Evolutionary conservation across 2,888 invertebrate species (phyloP), one percentile per base, ranked within the genome.

Genomic region (Trissoscelio sp.): DNA sequence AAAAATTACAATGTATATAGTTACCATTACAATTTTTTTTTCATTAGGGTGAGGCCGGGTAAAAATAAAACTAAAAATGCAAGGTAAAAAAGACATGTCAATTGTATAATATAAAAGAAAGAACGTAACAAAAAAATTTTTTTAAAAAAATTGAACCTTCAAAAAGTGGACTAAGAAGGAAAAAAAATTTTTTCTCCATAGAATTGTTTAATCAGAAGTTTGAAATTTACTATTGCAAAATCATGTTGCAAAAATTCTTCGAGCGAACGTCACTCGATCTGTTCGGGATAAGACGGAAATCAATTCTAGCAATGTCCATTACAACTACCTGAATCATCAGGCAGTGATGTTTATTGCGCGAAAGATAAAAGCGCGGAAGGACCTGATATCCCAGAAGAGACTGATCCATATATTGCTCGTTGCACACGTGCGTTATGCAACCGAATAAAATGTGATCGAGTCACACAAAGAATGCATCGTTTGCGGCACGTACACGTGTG

Each of bases 381-480:
- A 51, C 64, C 46, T 16, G 48, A 58, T 64, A 51, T 69, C 44
- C 22, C 34, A 31, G 60, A 60, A 46, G 42, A 46, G 58, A 5
- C 51, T 55, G 51, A 72, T 42, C 60, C 53, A 72, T 67, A 67
- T 55, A 67, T 67, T 57, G 24, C 5, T 42, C 3, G n/a, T 16
- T 28, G 12, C 44, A 57, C 62, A 34, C 67, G 44, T 64, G 60
- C 22, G 34, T 80, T 80, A 66, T 75, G 80, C 74, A 80, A 75
- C 24, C 31, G 44, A 55, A 57, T 42, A 74, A 80, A 74, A 74
- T 70, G 73, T 55, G 42, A 69, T 74, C 72, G 79, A 73, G 58
- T 79, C 53, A 62, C 53, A 62, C 66, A 66, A 79, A 66, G 79
- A 73, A 75, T 75, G 64, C 57, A 42, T 58, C 64, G 57, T 31